Conservation (phyloP, 2,113 vertebrate genomes). For the Cettia cetti region DNA sequence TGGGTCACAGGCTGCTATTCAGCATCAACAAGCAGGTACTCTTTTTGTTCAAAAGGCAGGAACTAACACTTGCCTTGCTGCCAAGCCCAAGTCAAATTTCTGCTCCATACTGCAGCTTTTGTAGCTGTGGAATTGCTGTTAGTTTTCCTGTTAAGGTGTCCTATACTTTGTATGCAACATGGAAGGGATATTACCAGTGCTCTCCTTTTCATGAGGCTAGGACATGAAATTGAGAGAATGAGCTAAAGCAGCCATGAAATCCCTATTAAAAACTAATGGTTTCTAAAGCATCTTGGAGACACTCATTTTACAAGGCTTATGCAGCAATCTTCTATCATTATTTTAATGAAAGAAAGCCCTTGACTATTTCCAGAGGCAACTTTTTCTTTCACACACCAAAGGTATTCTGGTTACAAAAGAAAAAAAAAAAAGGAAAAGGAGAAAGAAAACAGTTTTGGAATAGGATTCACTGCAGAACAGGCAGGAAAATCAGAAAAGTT, state of each 20-base stretch:
- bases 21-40: not conserved
- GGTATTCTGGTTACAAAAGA: not conserved
- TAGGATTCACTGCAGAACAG: not conserved
- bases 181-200: not conserved
- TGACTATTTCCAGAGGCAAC: slow-evolving; percentile 30
- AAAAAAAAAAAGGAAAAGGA: not conserved
- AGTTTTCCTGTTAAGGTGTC: not conserved
- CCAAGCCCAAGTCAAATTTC: not conserved
- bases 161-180: not conserved
- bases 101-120: not conserved
- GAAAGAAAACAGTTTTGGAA: not conserved
- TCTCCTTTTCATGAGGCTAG: not conserved
- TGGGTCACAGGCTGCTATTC: not conserved
- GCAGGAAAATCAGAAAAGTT: slow-evolving; percentile 7
- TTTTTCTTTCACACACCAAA: not conserved
- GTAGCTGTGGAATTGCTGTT: not conserved
- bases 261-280: slow-evolving; percentile 43
- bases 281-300: slow-evolving; percentile 51
- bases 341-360: slow-evolving; percentile 42
- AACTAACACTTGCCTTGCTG: not conserved
- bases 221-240: slow-evolving; percentile 3
- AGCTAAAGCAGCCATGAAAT: slow-evolving; percentile 49
- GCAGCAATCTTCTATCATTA: slow-evolving; percentile 12
- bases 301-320: slow-evolving; percentile 25
- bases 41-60: not conserved